These are phyloP conservation scores for Melopsittacus undulatus DNA, from an alignment of 2,797 vertebrate genomes.

Conservation along the genomic window DNA sequence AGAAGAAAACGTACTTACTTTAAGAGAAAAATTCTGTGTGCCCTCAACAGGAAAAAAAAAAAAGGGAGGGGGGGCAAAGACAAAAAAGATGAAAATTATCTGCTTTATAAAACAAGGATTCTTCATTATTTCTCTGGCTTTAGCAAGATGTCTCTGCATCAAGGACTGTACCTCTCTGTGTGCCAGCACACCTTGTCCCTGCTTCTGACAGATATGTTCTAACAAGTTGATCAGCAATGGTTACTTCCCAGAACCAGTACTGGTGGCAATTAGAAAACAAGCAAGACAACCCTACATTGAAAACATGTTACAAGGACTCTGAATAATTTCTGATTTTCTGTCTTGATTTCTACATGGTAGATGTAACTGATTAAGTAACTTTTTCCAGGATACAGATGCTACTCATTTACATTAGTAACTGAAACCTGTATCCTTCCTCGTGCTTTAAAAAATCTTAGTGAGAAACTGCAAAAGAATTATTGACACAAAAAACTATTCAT, in stretches of 20 bases:
- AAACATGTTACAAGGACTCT: background rate
- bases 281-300: background rate
- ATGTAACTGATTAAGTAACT: background rate
- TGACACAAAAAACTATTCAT: background rate
- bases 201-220: background rate
- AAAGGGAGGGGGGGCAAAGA: rapidly evolving
- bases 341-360: background rate
- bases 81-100: background rate
- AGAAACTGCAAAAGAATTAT: background rate
- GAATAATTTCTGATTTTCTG: background rate
- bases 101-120: background rate
- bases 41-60: background rate
- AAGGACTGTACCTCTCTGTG: background rate
- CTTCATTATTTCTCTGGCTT: background rate
- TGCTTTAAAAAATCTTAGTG: background rate
- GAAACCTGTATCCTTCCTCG: background rate
- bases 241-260: background rate
- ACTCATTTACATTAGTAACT: background rate
- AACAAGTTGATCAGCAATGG: background rate
- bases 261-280: background rate
- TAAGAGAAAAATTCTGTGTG: background rate
- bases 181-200: rapidly evolving
- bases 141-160: background rate
- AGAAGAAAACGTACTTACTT: background rate
- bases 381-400: background rate